Conservation (phyloP, 2,888 invertebrate species). For the Drosophila falleni region DNA sequence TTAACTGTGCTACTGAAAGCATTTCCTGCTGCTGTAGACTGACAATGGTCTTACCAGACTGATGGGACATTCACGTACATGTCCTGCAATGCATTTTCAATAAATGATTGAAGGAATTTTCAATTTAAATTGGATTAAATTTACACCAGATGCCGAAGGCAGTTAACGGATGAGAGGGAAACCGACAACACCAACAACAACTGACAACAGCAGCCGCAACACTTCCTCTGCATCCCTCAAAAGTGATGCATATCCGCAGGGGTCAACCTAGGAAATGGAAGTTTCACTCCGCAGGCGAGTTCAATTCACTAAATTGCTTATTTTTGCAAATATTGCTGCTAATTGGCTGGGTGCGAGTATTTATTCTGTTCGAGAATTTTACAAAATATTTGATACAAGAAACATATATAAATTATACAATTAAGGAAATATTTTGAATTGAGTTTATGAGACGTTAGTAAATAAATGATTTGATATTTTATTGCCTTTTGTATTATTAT, state of each 20-base stretch:
- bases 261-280: slow-evolving; percentile 9
- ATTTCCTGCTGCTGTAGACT: too few species aligned
- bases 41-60: neutral
- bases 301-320: slow-evolving; percentile 23
- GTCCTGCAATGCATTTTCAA: slow-evolving; percentile 28
- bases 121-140: slow-evolving; percentile 51
- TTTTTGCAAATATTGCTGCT: slow-evolving; percentile 20
- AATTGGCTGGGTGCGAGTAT: slow-evolving; percentile 34
- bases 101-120: slow-evolving; percentile 47
- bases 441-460: neutral
- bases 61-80: slow-evolving; percentile 6
- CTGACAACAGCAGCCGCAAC: slow-evolving; percentile 22
- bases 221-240: slow-evolving; percentile 1
- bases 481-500: slow-evolving; percentile 8
- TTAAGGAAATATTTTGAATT: too few species aligned
- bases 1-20: too few species aligned
- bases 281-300: slow-evolving; percentile 9
- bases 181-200: neutral
- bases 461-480: slow-evolving; percentile 27
- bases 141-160: slow-evolving; percentile 21
- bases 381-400: too few species aligned
- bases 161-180: slow-evolving; percentile 4
- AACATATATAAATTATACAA: too few species aligned
- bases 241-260: slow-evolving; percentile 34
- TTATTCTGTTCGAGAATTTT: neutral